These are phyloP conservation scores for Steinernema hermaphroditum DNA, from an alignment of 2,888 invertebrate species.

Conservation along the genomic window DNA sequence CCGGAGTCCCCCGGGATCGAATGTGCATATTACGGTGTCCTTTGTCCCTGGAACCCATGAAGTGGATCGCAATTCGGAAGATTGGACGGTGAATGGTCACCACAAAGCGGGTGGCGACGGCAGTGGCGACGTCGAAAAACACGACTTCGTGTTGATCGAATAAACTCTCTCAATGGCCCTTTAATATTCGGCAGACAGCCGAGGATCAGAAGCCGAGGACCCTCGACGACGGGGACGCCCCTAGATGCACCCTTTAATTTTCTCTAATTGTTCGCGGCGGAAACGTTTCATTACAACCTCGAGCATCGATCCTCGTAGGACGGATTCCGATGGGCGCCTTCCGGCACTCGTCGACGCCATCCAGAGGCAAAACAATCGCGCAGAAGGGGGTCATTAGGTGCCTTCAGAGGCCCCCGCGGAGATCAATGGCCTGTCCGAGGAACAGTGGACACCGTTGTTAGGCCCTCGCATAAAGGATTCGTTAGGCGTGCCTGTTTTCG, in stretches of 20 bases:
- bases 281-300: background rate
- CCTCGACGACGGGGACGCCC: background rate
- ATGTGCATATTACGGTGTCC: background rate
- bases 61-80: background rate
- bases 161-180: background rate
- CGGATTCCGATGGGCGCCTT: background rate
- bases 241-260: background rate
- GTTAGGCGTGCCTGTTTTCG: background rate
- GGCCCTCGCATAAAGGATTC: background rate
- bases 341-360: background rate
- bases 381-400: background rate
- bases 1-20: background rate
- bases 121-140: background rate
- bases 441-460: background rate
- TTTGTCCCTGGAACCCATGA: background rate
- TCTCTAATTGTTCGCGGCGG: conserved; percentile 4
- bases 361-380: background rate
- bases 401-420: background rate
- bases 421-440: background rate
- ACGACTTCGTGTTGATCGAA: conserved; percentile 11
- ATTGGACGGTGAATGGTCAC: background rate
- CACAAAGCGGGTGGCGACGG: background rate
- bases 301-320: background rate
- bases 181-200: background rate
- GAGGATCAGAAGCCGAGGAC: background rate